Evolutionary conservation across 1,140 invertebrate genomes (phyloP).

Genomic region (Sycophila sp.): DNA sequence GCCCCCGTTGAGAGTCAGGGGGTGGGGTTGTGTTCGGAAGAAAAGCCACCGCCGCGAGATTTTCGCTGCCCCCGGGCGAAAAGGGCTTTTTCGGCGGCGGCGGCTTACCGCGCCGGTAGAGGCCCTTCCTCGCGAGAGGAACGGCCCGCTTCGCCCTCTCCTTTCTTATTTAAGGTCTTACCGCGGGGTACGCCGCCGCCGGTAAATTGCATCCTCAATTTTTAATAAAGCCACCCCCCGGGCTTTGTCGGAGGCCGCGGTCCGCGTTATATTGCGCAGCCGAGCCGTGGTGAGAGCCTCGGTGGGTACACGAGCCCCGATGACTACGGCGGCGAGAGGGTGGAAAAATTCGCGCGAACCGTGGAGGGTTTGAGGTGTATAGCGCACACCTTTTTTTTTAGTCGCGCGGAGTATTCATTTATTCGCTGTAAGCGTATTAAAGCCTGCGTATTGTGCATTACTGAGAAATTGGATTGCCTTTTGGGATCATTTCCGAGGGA

Average conservation of each 20-base stretch:
- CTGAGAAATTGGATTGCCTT: background rate
- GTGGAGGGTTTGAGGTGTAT: constrained; percentile 5
- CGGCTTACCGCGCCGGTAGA: background rate
- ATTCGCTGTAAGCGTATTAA: constrained; percentile 19
- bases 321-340: no score
- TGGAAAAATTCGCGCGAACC: constrained; percentile 9
- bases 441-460: background rate
- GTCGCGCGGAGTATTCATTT: background rate
- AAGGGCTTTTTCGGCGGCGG: constrained; percentile 7
- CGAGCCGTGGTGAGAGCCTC: no score
- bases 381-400: background rate
- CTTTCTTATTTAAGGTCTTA: constrained; percentile 53
- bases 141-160: constrained; percentile 29
- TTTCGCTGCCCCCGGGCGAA: constrained; percentile 23
- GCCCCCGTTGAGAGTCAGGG: background rate
- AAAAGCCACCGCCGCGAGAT: constrained; percentile 38
- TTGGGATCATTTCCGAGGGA: background rate
- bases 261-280: no score
- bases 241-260: constrained; percentile 48
- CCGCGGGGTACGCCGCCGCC: constrained; percentile 27
- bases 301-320: no score
- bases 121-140: background rate
- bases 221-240: constrained; percentile 52
- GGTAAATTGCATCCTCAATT: constrained; percentile 59
- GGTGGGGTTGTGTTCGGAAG: background rate